Evolutionary conservation across 2,888 invertebrate species (phyloP).

Genomic region (Endotricha flammealis): DNA sequence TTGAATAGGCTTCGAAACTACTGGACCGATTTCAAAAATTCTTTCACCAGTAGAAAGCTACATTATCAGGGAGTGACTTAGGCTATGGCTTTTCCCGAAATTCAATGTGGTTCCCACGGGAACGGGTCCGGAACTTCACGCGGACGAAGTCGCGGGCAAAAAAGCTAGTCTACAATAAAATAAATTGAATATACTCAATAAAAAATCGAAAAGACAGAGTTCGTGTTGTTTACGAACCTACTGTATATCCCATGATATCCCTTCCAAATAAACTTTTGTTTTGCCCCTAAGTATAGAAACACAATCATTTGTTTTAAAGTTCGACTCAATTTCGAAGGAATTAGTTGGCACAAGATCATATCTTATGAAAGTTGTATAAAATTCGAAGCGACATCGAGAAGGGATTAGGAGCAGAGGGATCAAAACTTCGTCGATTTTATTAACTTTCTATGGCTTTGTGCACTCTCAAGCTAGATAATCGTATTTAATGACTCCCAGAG

Average conservation of each 20-base stretch:
- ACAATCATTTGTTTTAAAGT: constrained; percentile 18
- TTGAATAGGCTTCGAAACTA: no score
- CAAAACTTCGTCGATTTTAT: constrained; percentile 42
- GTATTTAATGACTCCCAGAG: constrained; percentile 10
- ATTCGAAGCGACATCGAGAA: constrained; percentile 37
- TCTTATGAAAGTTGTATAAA: constrained; percentile 40
- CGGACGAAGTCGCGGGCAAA: no score
- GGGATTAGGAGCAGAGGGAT: constrained; percentile 42
- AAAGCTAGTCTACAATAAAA: no score
- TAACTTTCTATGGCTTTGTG: constrained; percentile 41
- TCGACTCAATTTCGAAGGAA: constrained; percentile 20
- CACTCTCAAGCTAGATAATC: constrained; percentile 30
- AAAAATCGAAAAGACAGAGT: no score
- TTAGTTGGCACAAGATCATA: constrained; percentile 31
- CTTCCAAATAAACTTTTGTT: constrained; percentile 7
- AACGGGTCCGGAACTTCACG: no score
- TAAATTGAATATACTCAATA: no score
- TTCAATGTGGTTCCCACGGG: no score
- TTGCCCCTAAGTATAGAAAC: constrained; percentile 8
- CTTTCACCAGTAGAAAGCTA: no score
- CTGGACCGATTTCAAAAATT: no score
- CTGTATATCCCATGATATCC: constrained; percentile 1
- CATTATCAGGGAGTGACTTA: no score
- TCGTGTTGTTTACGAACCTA: no score
- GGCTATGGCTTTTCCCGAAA: no score